A percentile compares a stretch with the other conserved stretches of the same genome.
phyloP scores from a whole-genome alignment of 30 jellyfish, hydroid and myxozoan genomes.

The Sanderia malayensis region DNA sequence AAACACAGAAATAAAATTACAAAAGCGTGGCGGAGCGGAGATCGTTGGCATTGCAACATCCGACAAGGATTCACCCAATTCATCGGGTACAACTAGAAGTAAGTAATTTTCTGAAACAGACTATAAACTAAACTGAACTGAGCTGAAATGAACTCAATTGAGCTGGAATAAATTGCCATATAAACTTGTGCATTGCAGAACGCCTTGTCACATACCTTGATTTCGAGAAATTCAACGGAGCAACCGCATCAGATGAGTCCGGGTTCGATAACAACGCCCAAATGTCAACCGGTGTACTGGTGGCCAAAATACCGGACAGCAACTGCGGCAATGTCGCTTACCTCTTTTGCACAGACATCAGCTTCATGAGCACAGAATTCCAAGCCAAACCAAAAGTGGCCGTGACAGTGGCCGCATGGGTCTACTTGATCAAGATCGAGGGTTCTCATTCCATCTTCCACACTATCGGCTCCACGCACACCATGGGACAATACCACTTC shows the following conservation, averaged over 20 bases:
- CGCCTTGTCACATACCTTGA: slow-evolving; percentile 82
- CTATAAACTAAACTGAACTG: too few relatives aligned
- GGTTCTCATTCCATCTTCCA: slow-evolving; percentile 92
- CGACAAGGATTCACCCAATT: slow-evolving; percentile 44
- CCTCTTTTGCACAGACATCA: slow-evolving; percentile 60
- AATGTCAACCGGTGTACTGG: slow-evolving; percentile 77
- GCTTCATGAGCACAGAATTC: slow-evolving; percentile 64
- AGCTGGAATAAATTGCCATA: too few relatives aligned
- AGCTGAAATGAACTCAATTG: too few relatives aligned
- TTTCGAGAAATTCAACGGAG: slow-evolving; percentile 79
- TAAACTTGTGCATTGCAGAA: slow-evolving; percentile 64
- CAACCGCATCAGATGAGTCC: slow-evolving; percentile 69
- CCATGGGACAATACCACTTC: slow-evolving; percentile 87
- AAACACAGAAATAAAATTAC: slow-evolving; percentile 53
- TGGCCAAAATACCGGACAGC: slow-evolving; percentile 77
- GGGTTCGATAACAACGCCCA: slow-evolving; percentile 89
- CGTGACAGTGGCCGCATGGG: slow-evolving; percentile 92
- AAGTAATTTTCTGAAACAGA: too few relatives aligned
- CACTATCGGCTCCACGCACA: slow-evolving; percentile 81
- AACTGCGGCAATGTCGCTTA: slow-evolving; percentile 96
- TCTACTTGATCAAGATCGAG: slow-evolving; percentile 65
- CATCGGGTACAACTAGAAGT: slow-evolving; percentile 55
- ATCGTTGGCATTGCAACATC: slow-evolving; percentile 58
- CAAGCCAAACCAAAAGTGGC: slow-evolving; percentile 97
- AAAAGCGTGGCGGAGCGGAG: slow-evolving; percentile 62